Evolutionary conservation across 2,888 invertebrate genomes (phyloP).

Genomic region (Hipparchia sbordonii): DNA sequence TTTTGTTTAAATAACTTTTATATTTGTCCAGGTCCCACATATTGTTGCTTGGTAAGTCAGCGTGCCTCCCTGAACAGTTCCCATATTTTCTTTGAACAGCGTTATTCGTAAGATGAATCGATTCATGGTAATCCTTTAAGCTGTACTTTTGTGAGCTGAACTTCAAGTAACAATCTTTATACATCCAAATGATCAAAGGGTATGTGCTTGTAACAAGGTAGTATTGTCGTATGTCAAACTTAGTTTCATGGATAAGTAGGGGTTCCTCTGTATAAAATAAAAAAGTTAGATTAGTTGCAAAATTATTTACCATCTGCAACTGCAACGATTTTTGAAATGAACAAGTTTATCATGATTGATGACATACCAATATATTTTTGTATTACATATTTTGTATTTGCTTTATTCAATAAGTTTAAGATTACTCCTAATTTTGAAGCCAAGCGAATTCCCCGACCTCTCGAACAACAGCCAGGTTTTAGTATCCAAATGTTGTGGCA

Average conservation of each 20-base stretch:
- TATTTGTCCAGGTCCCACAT: conserved; percentile 93
- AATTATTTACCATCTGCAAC: too few species aligned
- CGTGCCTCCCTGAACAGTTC: conserved; percentile 77
- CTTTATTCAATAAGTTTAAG: conserved; percentile 82
- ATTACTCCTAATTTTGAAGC: conserved; percentile 89
- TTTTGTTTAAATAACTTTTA: conserved; percentile 82
- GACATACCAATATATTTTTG: conserved; percentile 94
- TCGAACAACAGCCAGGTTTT: conserved; percentile 91
- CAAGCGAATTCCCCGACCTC: conserved; percentile 92
- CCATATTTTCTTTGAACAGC: conserved; percentile 91
- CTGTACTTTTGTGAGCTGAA: conserved; percentile 93
- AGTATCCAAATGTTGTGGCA: conserved; percentile 94
- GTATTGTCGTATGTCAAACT: conserved; percentile 96
- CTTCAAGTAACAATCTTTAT: conserved; percentile 91
- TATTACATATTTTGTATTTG: conserved; percentile 87
- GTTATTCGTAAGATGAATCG: conserved; percentile 94
- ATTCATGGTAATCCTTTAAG: conserved; percentile 90
- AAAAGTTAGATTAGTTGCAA: not conserved
- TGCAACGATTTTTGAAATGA: too few species aligned
- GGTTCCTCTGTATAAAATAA: conserved; percentile 85
- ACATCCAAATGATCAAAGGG: conserved; percentile 93
- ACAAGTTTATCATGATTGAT: not conserved
- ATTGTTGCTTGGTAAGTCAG: conserved; percentile 87
- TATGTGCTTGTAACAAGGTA: conserved; percentile 91
- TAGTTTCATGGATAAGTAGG: conserved; percentile 90